Evolutionary conservation across 2,113 vertebrate species (phyloP).

Genomic region (Lepus europaeus): DNA sequence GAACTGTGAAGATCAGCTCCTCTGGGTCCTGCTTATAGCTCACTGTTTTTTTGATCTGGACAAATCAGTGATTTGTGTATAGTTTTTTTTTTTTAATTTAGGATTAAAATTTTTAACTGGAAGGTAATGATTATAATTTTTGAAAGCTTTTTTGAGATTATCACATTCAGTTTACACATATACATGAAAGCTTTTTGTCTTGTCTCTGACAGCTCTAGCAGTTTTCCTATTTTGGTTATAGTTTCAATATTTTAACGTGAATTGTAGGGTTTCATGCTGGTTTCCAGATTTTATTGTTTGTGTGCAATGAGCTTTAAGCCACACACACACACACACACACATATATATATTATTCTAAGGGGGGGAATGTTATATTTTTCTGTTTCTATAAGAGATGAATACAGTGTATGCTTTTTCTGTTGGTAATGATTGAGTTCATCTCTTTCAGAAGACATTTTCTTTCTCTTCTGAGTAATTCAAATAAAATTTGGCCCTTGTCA

Average conservation of each 20-base stretch:
- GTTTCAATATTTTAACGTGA: conserved; percentile 88
- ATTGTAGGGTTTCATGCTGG: conserved; percentile 88
- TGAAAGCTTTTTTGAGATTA: conserved; percentile 90
- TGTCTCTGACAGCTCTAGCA: conserved; percentile 87
- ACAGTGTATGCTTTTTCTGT: conserved; percentile 88
- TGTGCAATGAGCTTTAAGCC: conserved; percentile 86
- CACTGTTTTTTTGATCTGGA: conserved; percentile 87
- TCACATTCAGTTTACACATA: conserved; percentile 88
- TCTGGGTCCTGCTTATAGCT: conserved; percentile 90
- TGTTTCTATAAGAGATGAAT: conserved; percentile 87
- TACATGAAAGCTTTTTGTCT: conserved; percentile 86
- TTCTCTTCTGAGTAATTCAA: conserved; percentile 86
- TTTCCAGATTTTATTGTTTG: conserved; percentile 88
- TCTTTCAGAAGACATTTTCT: conserved; percentile 85
- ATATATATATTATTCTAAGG: conserved; percentile 84
- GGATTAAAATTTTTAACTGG: conserved; percentile 95
- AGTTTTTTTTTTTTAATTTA: conserved; percentile 91
- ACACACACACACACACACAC: conserved; percentile 82
- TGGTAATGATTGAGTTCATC: conserved; percentile 85
- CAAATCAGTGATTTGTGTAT: conserved; percentile 95
- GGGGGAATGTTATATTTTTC: conserved; percentile 89
- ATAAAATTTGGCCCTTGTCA: conserved; percentile 88
- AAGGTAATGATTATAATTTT: conserved; percentile 91
- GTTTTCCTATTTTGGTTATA: conserved; percentile 88
- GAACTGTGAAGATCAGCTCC: conserved; percentile 89